Percentiles rank a stretch among this genome's conserved stretches.
Conservation (phyloP, 2,797 vertebrate genomes). For the Xenops minutus region DNA sequence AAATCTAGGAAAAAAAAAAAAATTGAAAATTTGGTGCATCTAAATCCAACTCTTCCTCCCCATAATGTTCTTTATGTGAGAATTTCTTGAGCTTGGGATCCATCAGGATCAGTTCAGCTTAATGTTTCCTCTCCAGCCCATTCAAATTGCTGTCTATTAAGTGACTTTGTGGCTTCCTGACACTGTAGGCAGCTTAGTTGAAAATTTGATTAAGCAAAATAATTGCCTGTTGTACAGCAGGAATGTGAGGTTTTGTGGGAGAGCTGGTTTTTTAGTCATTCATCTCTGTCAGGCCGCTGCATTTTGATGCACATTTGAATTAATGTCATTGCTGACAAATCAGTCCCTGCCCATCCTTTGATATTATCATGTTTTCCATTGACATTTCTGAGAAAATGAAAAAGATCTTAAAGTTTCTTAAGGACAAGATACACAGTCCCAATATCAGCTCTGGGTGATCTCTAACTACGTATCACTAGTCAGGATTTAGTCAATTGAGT, state of each 20-base stretch:
- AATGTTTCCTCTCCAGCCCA: background rate
- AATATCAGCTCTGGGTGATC: conserved; percentile 56
- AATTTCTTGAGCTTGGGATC: conserved; percentile 1
- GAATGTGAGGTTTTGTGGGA: conserved; percentile 42
- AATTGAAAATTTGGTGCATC: background rate
- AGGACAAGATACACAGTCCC: conserved; percentile 34
- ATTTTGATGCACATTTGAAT: conserved; percentile 20
- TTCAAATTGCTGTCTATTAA: background rate
- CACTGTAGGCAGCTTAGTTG: conserved; percentile 19
- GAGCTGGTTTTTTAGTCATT: background rate
- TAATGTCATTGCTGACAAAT: background rate
- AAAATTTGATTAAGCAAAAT: conserved; percentile 36
- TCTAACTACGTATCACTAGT: conserved; percentile 59
- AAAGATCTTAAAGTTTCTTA: conserved; percentile 47
- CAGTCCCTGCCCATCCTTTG: conserved; percentile 5
- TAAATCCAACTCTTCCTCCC: background rate
- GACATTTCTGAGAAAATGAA: conserved; percentile 51
- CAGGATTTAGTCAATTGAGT: conserved; percentile 67
- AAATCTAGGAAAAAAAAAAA: background rate
- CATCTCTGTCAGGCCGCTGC: background rate
- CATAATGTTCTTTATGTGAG: background rate
- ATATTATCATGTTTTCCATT: conserved; percentile 53
- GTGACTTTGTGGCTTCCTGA: conserved; percentile 14
- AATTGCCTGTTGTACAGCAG: conserved; percentile 20
- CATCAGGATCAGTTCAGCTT: conserved; percentile 17